Evolutionary conservation across 2,888 invertebrate genomes (phyloP).

Genomic region (Drosophila longiperda): DNA sequence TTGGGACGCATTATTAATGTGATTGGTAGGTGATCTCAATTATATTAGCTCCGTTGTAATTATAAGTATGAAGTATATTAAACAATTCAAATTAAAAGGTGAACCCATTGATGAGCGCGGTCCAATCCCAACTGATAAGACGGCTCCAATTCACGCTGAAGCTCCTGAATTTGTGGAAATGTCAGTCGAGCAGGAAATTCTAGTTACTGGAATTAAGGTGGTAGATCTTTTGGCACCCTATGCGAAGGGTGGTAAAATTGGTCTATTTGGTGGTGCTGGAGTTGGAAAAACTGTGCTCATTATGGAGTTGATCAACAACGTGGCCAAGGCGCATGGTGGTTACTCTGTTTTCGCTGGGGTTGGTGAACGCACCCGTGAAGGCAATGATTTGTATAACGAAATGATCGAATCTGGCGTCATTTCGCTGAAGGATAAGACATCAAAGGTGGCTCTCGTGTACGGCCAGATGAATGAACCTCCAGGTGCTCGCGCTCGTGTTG

Average conservation of each 20-base stretch:
- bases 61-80: not conserved
- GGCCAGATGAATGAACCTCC: constrained; percentile 99
- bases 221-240: constrained; percentile 97
- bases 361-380: constrained; percentile 97
- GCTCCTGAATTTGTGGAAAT: constrained; percentile 96
- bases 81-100: constrained; percentile 39
- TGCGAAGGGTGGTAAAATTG: constrained; percentile 97
- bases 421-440: constrained; percentile 94
- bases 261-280: constrained; percentile 96
- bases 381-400: constrained; percentile 97
- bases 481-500: constrained; percentile 96
- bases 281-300: constrained; percentile 98
- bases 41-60: not conserved
- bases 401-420: constrained; percentile 98
- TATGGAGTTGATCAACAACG: constrained; percentile 98
- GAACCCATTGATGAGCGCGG: constrained; percentile 94
- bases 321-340: constrained; percentile 98
- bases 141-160: constrained; percentile 94
- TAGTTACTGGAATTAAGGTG: constrained; percentile 96
- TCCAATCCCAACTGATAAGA: constrained; percentile 91
- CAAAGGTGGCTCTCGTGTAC: constrained; percentile 94
- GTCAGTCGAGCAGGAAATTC: constrained; percentile 95
- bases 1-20: constrained; percentile 97
- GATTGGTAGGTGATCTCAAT: constrained; percentile 86
- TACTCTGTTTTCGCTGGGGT: constrained; percentile 98